Evolutionary conservation across 2,888 invertebrate species (phyloP), one percentile per base, ranked within the genome.

Genomic region (Lithophane ornitopus): DNA sequence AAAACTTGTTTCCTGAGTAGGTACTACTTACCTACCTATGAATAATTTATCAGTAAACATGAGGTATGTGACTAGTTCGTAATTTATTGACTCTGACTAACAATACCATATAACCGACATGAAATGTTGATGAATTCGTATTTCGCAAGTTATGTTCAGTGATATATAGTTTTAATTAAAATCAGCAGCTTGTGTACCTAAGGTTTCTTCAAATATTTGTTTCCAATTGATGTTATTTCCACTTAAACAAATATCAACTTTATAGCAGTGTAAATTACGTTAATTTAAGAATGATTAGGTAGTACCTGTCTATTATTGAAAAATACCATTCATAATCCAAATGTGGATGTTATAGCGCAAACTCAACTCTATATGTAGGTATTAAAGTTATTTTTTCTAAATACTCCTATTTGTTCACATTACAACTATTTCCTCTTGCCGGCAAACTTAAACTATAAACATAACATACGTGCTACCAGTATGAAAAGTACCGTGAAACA

Each of bases 31-130:
- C 14, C n/a, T 44, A 28, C 22, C 11, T 34, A 81, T 81, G 72
- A 78, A 81, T 84, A 28, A 81, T 68, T 56, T 68, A 84, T 74
- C 16, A 80, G 67, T 54, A 56, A 79, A 80, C 70, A 61, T 68
- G 56, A 78, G 58, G 54, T 39, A 63, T 63, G 80, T 68, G 80
- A 68, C 59, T 56, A 61, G 74, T 59, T 59, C 28, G 54, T 68
- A 74, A 80, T 74, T 74, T 80, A 62, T 84, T 84, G 80, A 68
- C 73, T 62, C 46, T 61, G 16, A 28, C 66, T 34, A 67, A 73
- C 46, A 61, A 69, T 62, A 61, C 41, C 12, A 76, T 26, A 46
- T 49, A 59, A 46, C 39, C 6, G 22, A 61, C 59, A 41, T 79
- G 58, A 62, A 74, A 69, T 59, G 0, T 79, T 54, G 68, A 41